Evolutionary conservation across 2,113 vertebrate species (phyloP).

Genomic region (Tupaia tana): DNA sequence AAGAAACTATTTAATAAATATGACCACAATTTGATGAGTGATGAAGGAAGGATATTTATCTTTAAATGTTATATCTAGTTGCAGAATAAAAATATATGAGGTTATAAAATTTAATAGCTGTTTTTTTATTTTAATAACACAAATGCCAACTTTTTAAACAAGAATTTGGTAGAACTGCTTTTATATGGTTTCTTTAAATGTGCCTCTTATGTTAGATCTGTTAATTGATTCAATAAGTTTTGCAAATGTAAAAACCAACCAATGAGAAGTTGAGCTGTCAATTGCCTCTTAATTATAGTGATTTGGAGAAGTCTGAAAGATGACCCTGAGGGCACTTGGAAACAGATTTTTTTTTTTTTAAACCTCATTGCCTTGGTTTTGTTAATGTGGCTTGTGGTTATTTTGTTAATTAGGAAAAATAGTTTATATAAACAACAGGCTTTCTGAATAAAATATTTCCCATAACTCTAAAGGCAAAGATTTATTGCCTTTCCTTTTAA

Average conservation of each 20-base stretch:
- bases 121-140: constrained; percentile 64
- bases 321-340: constrained; percentile 76
- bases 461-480: constrained; percentile 44
- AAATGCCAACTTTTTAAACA: constrained; percentile 66
- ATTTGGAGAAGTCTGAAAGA: constrained; percentile 81
- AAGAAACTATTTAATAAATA: constrained; percentile 19
- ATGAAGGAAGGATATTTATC: constrained; percentile 10
- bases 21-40: constrained; percentile 1
- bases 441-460: constrained; percentile 76
- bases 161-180: constrained; percentile 59
- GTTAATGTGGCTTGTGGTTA: constrained; percentile 71
- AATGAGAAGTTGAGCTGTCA: constrained; percentile 79
- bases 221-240: constrained; percentile 81
- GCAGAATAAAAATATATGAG: constrained; percentile 8
- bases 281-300: constrained; percentile 80
- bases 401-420: constrained; percentile 81
- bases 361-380: constrained; percentile 71
- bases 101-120: constrained; percentile 42
- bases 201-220: constrained; percentile 64
- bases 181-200: constrained; percentile 68
- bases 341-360: constrained; percentile 74
- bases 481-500: constrained; percentile 69
- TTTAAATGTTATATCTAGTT: constrained; percentile 44
- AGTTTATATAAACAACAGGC: constrained; percentile 72
- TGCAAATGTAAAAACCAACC: constrained; percentile 65